Percentiles rank a stretch among this genome's conserved stretches.
Conservation (phyloP, 2,113 vertebrate species). For the Archocentrus centrarchus region DNA sequence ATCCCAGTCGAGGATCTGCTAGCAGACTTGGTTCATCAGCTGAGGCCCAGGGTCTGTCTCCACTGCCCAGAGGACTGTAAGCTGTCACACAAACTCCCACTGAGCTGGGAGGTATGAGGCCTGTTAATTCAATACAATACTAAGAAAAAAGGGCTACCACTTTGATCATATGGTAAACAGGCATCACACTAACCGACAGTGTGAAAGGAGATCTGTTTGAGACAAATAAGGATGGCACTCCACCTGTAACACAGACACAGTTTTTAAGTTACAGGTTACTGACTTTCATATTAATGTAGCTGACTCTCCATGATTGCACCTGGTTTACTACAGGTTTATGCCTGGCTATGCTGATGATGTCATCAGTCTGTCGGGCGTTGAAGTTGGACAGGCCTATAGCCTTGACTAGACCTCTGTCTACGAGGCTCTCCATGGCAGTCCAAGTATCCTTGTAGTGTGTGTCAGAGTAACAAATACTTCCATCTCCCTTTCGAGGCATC, state of each 20-base stretch:
- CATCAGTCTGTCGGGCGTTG: constrained; percentile 77
- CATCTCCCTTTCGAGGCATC: constrained; percentile 78
- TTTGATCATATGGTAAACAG: neutral
- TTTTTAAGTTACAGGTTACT: neutral
- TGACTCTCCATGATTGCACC: constrained; percentile 45
- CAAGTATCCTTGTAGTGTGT: constrained; percentile 82
- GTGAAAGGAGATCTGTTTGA: constrained; percentile 73
- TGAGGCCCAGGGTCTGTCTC: constrained; percentile 80
- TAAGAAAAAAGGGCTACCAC: neutral
- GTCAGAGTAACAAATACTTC: constrained; percentile 77
- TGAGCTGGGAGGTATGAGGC: constrained; percentile 46
- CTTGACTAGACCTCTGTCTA: constrained; percentile 78
- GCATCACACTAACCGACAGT: constrained; percentile 69
- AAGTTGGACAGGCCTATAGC: constrained; percentile 82
- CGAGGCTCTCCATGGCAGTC: constrained; percentile 79
- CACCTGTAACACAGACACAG: constrained; percentile 61
- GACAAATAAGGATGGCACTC: constrained; percentile 81
- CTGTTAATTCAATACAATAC: neutral
- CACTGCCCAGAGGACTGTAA: constrained; percentile 82
- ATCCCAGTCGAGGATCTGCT: constrained; percentile 66
- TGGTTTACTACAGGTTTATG: constrained; percentile 81
- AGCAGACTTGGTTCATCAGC: constrained; percentile 72
- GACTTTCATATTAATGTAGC: neutral
- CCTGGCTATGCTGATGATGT: constrained; percentile 72
- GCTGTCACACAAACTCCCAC: constrained; percentile 74